Evolutionary conservation across 2,888 invertebrate species (phyloP).

Genomic region (Eumacrocentrus americanus): DNA sequence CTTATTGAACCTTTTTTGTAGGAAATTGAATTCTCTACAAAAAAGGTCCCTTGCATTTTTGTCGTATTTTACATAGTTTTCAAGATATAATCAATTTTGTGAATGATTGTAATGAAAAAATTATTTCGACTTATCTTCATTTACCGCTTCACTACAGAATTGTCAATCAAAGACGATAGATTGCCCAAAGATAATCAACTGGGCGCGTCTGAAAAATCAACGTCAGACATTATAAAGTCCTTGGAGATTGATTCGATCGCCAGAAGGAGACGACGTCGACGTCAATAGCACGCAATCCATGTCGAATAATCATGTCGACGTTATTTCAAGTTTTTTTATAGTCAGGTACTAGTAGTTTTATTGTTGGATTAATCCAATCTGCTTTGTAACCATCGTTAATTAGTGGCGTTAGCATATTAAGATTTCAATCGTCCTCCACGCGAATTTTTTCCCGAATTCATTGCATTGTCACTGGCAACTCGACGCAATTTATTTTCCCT

Average conservation of each 20-base stretch:
- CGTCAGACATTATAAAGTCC: background rate
- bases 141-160: too few species aligned
- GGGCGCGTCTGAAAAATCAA: background rate
- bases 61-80: too few species aligned
- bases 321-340: conserved; percentile 1
- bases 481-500: conserved; percentile 46
- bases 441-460: conserved; percentile 33
- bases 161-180: too few species aligned
- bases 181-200: background rate
- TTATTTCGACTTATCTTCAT: too few species aligned
- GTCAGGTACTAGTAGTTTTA: conserved; percentile 27
- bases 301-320: too few species aligned
- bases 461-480: conserved; percentile 44
- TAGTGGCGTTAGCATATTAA: too few species aligned
- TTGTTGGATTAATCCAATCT: background rate
- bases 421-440: background rate
- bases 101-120: too few species aligned
- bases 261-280: conserved; percentile 25
- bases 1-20: too few species aligned
- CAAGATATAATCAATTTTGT: too few species aligned
- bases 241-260: conserved; percentile 14
- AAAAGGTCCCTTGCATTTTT: too few species aligned
- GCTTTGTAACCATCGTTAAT: background rate
- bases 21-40: too few species aligned
- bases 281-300: background rate